Percentiles rank a stretch among this genome's conserved stretches.
Conservation (phyloP, 2,888 invertebrate genomes). For the Metacarcinus magister region DNA sequence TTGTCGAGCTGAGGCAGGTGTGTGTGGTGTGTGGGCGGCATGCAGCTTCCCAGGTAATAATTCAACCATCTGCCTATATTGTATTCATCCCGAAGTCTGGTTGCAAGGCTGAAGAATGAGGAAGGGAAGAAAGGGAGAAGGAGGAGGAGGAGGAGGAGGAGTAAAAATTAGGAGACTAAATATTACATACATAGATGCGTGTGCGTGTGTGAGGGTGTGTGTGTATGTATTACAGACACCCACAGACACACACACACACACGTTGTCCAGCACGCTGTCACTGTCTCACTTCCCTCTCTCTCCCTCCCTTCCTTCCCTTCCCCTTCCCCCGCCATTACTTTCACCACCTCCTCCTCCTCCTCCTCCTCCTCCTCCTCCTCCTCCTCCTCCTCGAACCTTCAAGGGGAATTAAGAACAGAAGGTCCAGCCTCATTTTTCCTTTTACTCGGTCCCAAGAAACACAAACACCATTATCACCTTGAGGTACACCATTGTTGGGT, state of each 20-base stretch:
- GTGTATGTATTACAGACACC: not conserved
- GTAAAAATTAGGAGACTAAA: no score
- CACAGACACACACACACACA: no score
- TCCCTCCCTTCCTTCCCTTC: not conserved
- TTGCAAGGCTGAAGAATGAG: not conserved
- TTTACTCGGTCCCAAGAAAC: not conserved
- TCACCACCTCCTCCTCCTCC: not conserved
- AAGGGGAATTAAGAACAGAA: not conserved
- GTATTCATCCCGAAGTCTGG: not conserved
- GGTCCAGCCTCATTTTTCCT: not conserved
- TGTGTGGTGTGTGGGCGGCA: not conserved
- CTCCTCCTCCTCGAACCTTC: constrained; percentile 15
- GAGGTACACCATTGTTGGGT: not conserved
- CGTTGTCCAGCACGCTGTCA: not conserved
- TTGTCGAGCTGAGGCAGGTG: not conserved
- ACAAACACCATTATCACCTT: constrained; percentile 17
- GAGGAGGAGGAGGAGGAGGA: not conserved
- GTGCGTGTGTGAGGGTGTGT: no score
- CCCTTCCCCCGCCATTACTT: not conserved
- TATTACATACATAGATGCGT: no score
- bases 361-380: not conserved
- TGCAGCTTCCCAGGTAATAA: not conserved
- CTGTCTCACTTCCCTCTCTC: not conserved
- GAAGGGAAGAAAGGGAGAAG: not conserved
- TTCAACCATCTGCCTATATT: not conserved